A percentile compares a stretch with the other conserved stretches of the same genome.
Evolutionary conservation across 2,888 invertebrate genomes (phyloP).

Genomic region (Hirtodrosophila histrioides): DNA sequence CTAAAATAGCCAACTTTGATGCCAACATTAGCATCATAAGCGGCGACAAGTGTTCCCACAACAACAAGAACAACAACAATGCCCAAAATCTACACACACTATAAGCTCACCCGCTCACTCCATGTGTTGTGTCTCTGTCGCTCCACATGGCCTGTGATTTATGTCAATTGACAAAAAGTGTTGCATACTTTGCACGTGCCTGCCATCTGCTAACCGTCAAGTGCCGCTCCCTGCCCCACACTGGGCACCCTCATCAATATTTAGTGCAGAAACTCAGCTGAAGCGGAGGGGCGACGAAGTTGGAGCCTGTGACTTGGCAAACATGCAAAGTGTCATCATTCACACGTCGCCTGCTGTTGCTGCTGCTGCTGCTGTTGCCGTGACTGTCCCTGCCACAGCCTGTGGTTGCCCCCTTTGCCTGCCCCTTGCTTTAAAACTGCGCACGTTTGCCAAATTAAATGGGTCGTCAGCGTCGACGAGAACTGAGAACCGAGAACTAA

Average conservation of each 20-base stretch:
- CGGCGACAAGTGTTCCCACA: constrained; percentile 26
- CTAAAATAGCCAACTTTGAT: constrained; percentile 34
- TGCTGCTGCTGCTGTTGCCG: constrained; percentile 14
- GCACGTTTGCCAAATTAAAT: constrained; percentile 81
- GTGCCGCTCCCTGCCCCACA: neutral
- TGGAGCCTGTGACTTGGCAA: constrained; percentile 67
- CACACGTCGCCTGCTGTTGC: constrained; percentile 68
- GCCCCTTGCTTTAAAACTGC: constrained; percentile 70
- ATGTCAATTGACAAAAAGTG: constrained; percentile 70
- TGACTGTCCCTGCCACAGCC: constrained; percentile 7
- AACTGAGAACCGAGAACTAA: constrained; percentile 22
- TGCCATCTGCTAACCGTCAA: constrained; percentile 46
- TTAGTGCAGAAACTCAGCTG: constrained; percentile 64
- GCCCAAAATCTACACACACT: constrained; percentile 1
- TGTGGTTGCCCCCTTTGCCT: constrained; percentile 37
- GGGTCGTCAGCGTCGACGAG: constrained; percentile 65
- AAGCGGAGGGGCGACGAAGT: neutral
- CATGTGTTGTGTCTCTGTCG: neutral
- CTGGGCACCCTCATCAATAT: constrained; percentile 73
- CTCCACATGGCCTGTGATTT: constrained; percentile 47
- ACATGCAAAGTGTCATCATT: constrained; percentile 81
- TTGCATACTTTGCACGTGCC: constrained; percentile 76
- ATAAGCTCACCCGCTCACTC: neutral
- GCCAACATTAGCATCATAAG: constrained; percentile 58
- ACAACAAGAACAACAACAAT: constrained; percentile 3